A percentile compares a stretch with the other conserved stretches of the same genome.
These are phyloP conservation scores for Plebejus melissa DNA, from an alignment of 2,888 invertebrate genomes.

Conservation along the genomic window DNA sequence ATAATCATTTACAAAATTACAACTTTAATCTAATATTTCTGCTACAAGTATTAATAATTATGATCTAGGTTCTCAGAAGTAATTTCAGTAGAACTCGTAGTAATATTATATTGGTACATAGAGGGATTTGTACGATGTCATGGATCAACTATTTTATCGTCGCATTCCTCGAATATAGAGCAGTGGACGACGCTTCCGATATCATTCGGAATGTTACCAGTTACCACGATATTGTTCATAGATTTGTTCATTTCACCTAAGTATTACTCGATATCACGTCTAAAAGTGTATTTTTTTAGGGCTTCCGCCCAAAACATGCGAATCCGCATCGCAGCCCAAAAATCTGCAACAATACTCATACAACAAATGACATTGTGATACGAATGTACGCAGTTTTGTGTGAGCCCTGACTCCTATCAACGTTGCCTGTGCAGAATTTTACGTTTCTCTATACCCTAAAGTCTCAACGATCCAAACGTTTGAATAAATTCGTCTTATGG, in stretches of 20 bases:
- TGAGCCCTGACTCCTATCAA: no score
- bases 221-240: background rate
- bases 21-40: background rate
- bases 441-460: no score
- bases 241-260: background rate
- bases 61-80: background rate
- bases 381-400: no score
- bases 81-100: background rate
- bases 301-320: no score
- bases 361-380: no score
- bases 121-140: slow-evolving; percentile 12
- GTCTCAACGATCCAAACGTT: no score
- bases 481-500: no score
- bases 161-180: slow-evolving; percentile 12
- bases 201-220: slow-evolving; percentile 12
- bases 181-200: background rate
- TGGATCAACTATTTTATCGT: slow-evolving; percentile 6
- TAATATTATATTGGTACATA: background rate
- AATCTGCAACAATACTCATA: no score
- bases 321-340: no score
- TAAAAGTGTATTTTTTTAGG: background rate
- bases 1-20: background rate
- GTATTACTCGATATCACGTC: background rate
- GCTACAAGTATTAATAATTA: background rate
- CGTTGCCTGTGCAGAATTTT: no score